Conservation (phyloP, 2,888 invertebrate species). For the Temnothorax ravouxi region DNA sequence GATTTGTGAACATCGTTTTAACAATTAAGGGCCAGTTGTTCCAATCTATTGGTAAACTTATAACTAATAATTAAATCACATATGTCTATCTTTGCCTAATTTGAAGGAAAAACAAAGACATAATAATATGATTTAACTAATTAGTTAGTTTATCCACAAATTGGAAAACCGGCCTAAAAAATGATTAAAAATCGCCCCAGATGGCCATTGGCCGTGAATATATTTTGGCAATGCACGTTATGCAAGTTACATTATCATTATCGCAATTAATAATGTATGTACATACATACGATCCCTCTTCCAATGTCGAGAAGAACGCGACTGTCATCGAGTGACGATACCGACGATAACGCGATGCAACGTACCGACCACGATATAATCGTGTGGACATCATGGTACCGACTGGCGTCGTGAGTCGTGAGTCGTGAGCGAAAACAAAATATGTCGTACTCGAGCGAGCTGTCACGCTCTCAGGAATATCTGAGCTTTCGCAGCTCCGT, state of each 20-base stretch:
- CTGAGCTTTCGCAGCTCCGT: slow-evolving; percentile 93
- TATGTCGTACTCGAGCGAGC: slow-evolving; percentile 89
- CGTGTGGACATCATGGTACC: neutral
- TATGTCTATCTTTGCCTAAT: too few relatives aligned
- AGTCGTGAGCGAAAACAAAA: slow-evolving; percentile 14
- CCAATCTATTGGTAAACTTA: too few relatives aligned
- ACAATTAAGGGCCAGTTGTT: too few relatives aligned
- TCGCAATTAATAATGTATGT: slow-evolving; percentile 7
- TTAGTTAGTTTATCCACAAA: too few relatives aligned
- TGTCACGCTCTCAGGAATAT: slow-evolving; percentile 92
- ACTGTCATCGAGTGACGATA: neutral
- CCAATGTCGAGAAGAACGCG: slow-evolving; percentile 51
- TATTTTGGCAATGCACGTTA: neutral
- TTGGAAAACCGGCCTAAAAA: neutral
- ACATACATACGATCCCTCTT: neutral
- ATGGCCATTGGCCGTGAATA: neutral
- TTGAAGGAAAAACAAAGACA: too few relatives aligned
- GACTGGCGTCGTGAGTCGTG: neutral
- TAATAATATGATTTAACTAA: too few relatives aligned
- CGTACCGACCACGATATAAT: neutral
- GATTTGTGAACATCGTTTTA: neutral
- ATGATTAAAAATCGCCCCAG: neutral
- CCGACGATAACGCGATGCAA: slow-evolving; percentile 2
- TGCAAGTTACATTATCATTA: neutral
- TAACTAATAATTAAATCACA: too few relatives aligned